These are phyloP conservation scores for Thereva nobilitata DNA, from an alignment of 2,888 invertebrate genomes.

Conservation along the genomic window DNA sequence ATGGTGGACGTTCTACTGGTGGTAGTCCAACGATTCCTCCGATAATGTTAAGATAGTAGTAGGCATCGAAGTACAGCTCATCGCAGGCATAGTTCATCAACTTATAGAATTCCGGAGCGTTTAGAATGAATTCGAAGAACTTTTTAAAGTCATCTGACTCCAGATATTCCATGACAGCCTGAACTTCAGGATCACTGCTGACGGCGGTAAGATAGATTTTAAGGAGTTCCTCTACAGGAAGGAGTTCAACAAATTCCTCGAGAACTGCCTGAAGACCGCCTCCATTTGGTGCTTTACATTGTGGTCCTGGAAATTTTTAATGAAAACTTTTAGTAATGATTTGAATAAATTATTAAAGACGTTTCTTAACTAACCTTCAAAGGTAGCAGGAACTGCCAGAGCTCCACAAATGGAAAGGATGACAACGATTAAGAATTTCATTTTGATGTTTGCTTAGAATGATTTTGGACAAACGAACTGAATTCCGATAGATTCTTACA, in stretches of 20 bases:
- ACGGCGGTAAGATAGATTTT: slow-evolving; percentile 37
- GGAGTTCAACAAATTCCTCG: slow-evolving; percentile 36
- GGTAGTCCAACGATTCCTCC: slow-evolving; percentile 38
- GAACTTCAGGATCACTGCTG: slow-evolving; percentile 37
- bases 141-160: slow-evolving; percentile 29
- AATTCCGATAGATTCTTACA: too few relatives aligned
- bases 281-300: slow-evolving; percentile 33
- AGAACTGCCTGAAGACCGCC: slow-evolving; percentile 37
- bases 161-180: slow-evolving; percentile 37
- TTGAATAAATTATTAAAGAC: too few relatives aligned
- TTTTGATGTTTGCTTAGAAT: too few relatives aligned
- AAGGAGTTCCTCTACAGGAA: slow-evolving; percentile 29
- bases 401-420: too few relatives aligned
- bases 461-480: too few relatives aligned
- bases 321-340: too few relatives aligned
- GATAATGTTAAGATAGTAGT: slow-evolving; percentile 38
- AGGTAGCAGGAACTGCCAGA: too few relatives aligned
- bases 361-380: too few relatives aligned
- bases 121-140: slow-evolving; percentile 35
- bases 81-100: slow-evolving; percentile 38
- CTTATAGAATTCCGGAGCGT: slow-evolving; percentile 33
- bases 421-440: too few relatives aligned
- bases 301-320: slow-evolving; percentile 1
- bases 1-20: slow-evolving; percentile 31
- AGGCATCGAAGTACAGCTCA: slow-evolving; percentile 38